Base-by-base conservation (phyloP, 1,140 invertebrate genomes). In the Aphis craccivora region DNA sequence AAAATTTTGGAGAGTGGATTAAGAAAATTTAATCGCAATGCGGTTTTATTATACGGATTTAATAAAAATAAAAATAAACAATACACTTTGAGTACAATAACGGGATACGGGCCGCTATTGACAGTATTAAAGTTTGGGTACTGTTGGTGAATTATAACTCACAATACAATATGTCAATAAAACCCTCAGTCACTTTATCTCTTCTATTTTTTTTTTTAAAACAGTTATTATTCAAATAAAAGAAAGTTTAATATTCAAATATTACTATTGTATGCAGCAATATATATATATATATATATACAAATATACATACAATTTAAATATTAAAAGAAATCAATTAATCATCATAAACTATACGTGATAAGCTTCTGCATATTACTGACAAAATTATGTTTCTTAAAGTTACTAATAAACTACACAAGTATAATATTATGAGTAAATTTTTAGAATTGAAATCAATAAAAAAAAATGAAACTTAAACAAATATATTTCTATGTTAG, bases 101-200 rank as follows among this genome's bases (percentile, higher is more conserved):
- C 6, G 40, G 9, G n/a, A 30, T 76, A n/a, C 4, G 23, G 7
- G 8, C 83, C 23, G 22, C 83, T 37, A 25, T 43, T 40, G 83
- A 84, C 83, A 84, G 40, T 25, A 40, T 84, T 84, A 43, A 84
- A 84, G 22, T 40, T 40, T 11, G 37, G 40, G 83, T 40, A 35
- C 37, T 40, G 81, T 22, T 25, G 9, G 23, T 84, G 83, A 84
- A 43, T 84, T 84, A 84, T 84, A 40, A 43, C 83, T 84, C 23
- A 84, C 37, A 84, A 84, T 84, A 43, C 83, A 84, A 84, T 84
- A 84, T 84, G 83, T 40, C 83, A 84, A 84, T 40, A 84, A 84
- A 25, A 23, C 83, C 9, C 83, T 84, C 40, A 40, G 83, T 84
- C 35, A 25, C 40, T 84, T 84, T 11, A 40, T 40, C 37, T 43